Conservation (phyloP, 2,888 invertebrate genomes). For the Amblyjoppa fuscipennis region DNA sequence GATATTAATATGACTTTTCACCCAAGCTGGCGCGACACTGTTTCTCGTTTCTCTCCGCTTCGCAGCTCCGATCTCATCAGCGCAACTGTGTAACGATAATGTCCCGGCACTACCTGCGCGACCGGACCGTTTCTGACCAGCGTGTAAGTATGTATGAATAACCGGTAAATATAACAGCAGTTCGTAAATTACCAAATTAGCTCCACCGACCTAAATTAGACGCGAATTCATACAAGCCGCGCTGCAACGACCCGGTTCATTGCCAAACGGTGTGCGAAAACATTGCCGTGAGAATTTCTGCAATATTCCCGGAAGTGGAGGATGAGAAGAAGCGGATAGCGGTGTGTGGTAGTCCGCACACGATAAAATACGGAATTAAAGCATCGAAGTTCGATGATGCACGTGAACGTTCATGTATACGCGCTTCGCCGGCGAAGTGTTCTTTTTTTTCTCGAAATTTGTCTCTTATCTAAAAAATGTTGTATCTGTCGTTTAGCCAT, state of each 20-base stretch:
- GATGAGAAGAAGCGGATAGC: constrained; percentile 16
- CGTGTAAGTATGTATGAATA: constrained; percentile 32
- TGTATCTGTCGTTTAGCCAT: too few relatives aligned
- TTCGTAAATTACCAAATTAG: constrained; percentile 5
- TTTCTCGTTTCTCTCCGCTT: constrained; percentile 15
- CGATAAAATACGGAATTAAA: constrained; percentile 54
- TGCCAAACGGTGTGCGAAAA: constrained; percentile 8
- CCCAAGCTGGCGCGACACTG: constrained; percentile 16
- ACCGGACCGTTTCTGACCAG: constrained; percentile 25
- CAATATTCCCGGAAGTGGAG: constrained; percentile 23
- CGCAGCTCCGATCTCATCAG: too few relatives aligned
- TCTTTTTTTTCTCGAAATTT: too few relatives aligned
- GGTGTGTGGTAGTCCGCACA: constrained; percentile 42
- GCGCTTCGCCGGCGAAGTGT: not conserved
- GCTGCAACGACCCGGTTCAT: not conserved
- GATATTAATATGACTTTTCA: constrained; percentile 56
- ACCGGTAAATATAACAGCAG: constrained; percentile 23
- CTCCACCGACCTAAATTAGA: not conserved
- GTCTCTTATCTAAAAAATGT: too few relatives aligned
- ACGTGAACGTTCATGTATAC: constrained; percentile 4
- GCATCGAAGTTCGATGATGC: constrained; percentile 37
- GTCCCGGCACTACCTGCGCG: constrained; percentile 69
- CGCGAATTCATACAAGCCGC: not conserved
- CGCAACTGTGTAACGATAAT: constrained; percentile 82
- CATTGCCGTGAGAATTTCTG: constrained; percentile 53